Base-by-base conservation (phyloP, 2,888 invertebrate genomes). In the Linyphia triangularis region DNA sequence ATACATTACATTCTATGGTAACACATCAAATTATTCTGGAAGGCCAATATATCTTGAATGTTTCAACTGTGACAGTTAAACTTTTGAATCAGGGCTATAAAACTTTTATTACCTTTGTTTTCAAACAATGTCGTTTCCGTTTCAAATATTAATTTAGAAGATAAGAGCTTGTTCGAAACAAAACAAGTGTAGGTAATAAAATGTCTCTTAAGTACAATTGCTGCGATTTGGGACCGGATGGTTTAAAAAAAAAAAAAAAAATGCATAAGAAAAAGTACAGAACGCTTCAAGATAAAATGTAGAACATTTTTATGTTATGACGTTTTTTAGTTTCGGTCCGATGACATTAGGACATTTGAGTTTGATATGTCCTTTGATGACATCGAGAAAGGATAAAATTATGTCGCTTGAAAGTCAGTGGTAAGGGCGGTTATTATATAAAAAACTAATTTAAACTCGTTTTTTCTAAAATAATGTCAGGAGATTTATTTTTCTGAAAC, bases 51-150 rank as follows among this genome's bases (percentile, higher is more conserved):
- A 51, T 10, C 51, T 33, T 9, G 33, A 33, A 33, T 6, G 33
- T 33, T 51, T 51, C 16, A 51, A 13, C 51, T 51, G 13, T 13
- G 51, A 51, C 51, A 51, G 16, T 51, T 51, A 16, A 51, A 51
- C n/a, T 51, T 51, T 51, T n/a, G 51, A 22, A 37, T 33, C 19
- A 19, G 2, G 19, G 3, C 67, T 37, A 69, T 37, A 69, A 37
- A 37, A 37, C 7, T 69, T n/a, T 37, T 19, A 69, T 69, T 69
- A 10, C 19, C 37, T n/a, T 69, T 69, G 37, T 69, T 69, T 37
- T 69, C 33, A 69, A 69, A 24, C 7, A 22, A 13, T 61, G 10
- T 22, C 22, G 33, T 69, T 69, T 24, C 33, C 16, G 2, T 22
- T 69, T 10, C 13, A 24, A 69, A 22, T 40, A 69, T 69, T 69